Base-by-base conservation (phyloP, 2,113 vertebrate species). In the Periophthalmus modestus region DNA sequence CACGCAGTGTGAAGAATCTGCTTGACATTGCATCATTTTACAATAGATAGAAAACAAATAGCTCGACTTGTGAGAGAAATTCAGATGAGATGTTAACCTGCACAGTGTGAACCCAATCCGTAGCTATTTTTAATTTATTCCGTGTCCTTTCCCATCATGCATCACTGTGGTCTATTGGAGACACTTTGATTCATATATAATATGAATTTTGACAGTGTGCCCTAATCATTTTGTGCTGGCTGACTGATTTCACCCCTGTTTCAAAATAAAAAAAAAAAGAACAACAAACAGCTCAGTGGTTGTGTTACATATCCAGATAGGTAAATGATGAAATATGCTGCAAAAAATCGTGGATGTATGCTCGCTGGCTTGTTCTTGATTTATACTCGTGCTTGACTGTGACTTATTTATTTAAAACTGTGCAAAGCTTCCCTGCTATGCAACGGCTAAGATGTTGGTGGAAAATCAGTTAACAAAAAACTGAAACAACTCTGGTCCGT, bases 291-390 rank as follows among this genome's bases (percentile, higher is more conserved):
- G 72, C 66, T 73, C 50, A 11, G 63, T 69, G 48, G 36, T 48
- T 91, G 79, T 36, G 74, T 89, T 83, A 58, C 81, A 87, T 82
- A 72, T 75, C 58, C 65, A 84, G 66, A 80, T 55, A 84, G 75
- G 79, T 78, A 84, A 79, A 85, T 92, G 88, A 90, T 88, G 89
- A 85, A 92, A 92, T 84, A 74, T 4, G 28, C 65, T 80, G 85
- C 58, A 91, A 90, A 90, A 82, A 82, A 77, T 84, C 55, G 72
- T 77, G 61, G 70, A 78, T 78, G 54, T 54, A 66, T 4, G n/a
- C 19, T 80, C 43, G 33, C 72, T 75, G 46, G 7, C 5, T 68
- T 77, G 79, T 54, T 69, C 57, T 66, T 71, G 71, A 81, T 81
- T 79, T 39, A 71, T 74, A 72, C 70, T 79, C 68, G 14, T 43